Percentiles rank a stretch among this genome's conserved stretches.
Conservation (phyloP, 2,113 vertebrate species). For the Heterochromis multidens region DNA sequence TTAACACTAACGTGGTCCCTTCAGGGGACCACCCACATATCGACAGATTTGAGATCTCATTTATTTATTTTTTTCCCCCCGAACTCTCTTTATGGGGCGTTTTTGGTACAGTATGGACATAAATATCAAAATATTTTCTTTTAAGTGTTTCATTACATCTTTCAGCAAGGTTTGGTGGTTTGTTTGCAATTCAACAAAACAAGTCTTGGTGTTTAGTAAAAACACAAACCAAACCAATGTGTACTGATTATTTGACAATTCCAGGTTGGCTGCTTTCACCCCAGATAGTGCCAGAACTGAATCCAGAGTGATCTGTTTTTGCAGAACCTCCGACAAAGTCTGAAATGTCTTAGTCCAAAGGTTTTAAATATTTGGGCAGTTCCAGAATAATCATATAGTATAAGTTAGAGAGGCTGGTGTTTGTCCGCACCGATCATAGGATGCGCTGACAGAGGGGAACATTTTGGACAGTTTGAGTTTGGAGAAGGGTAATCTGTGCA, state of each 20-base stretch:
- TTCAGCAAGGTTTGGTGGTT: no score
- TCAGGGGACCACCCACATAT: fast-evolving
- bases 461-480: not conserved
- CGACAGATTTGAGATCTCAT: not conserved
- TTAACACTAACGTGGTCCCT: not conserved
- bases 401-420: not conserved
- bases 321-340: not conserved
- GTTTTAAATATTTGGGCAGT: not conserved
- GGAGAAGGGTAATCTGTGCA: not conserved
- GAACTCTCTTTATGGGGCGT: no score
- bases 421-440: not conserved
- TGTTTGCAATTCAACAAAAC: not conserved
- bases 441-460: not conserved
- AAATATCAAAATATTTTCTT: no score
- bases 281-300: not conserved
- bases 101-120: no score
- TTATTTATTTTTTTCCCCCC: not conserved
- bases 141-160: no score
- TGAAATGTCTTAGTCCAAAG: not conserved
- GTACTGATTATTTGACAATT: not conserved
- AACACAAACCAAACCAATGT: not conserved
- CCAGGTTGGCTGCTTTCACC: not conserved
- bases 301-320: not conserved
- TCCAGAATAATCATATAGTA: not conserved
- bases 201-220: not conserved